Percentiles rank a stretch among this genome's conserved stretches.
These are phyloP conservation scores for Butorides virescens DNA, from an alignment of 2,113 vertebrate species.

Conservation along the genomic window DNA sequence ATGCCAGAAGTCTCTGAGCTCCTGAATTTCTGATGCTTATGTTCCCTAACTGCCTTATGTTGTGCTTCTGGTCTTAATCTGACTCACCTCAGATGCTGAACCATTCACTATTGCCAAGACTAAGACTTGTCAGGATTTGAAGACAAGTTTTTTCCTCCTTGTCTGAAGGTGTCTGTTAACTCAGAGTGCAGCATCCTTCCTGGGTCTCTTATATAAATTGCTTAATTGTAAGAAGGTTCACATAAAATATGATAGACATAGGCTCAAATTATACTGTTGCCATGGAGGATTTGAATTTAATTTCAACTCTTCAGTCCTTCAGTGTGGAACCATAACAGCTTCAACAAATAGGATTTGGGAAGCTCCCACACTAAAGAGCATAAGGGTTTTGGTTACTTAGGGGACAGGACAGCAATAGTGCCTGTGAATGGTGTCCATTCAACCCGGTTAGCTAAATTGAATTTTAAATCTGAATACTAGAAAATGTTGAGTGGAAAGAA, in stretches of 20 bases:
- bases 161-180: slow-evolving; percentile 17
- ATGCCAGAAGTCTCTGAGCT: neutral
- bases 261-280: slow-evolving; percentile 34
- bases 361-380: neutral
- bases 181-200: neutral
- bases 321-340: neutral
- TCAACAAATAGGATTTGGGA: neutral
- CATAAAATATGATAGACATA: slow-evolving; percentile 12
- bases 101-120: neutral
- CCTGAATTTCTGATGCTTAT: neutral
- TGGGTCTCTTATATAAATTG: slow-evolving; percentile 12
- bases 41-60: slow-evolving; percentile 33
- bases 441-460: neutral
- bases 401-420: neutral
- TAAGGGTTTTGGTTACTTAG: neutral
- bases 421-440: neutral
- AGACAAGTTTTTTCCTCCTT: neutral
- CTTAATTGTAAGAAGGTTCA: slow-evolving; percentile 23
- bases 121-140: slow-evolving; percentile 13
- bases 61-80: slow-evolving; percentile 31
- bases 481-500: neutral
- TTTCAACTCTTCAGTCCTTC: neutral
- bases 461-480: neutral
- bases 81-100: slow-evolving; percentile 5
- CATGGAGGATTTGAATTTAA: neutral